Base-by-base conservation (phyloP, 2,113 vertebrate species). In the Coryphaenoides rupestris region DNA sequence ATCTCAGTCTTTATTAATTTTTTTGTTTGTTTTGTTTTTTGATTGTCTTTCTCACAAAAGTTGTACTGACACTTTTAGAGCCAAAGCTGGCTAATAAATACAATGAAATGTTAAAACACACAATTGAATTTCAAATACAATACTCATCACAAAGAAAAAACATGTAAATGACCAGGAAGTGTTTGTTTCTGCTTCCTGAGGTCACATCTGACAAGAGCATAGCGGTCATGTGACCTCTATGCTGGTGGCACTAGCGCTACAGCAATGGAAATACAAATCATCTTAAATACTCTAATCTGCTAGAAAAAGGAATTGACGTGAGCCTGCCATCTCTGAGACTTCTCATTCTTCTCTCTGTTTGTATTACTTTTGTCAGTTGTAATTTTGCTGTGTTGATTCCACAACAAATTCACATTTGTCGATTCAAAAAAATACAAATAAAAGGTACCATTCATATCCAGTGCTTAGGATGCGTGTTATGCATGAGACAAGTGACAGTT, bases 331-430 rank as follows among this genome's bases (percentile, higher is more conserved):
- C 89, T 90, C 90, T 86, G 89, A 93, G 91, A 68, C 91, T 85
- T 83, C 3, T 26, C 88, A 91, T 91, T 92, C 90, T 83, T 88
- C n/a, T 92, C 91, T 94, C 93, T 75, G 89, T 60, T 93, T 91
- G 87, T 91, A 89, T 90, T 91, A 94, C 91, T 92, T 93, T 92
- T 95, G 92, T 94, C 93, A 91, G 87, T 93, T 91, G 91, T 87
- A 91, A 91, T 91, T 3, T 82, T 92, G 91, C 92, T 75, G 75
- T 69, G 78, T 92, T 83, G 87, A 76, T 71, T 68, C 83, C 94
- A 96, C 90, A 92, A 95, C 92, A 94, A 92, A 90, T 97, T 98
- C 96, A 98, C 96, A 98, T 98, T 98, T 96, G 93, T 96, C 93
- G 95, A 94, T 93, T 94, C 91, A 93, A 93, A 94, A 93, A 94